Evolutionary conservation across 2,113 vertebrate species (phyloP).

Genomic region (Pseudorectes ferrugineus): DNA sequence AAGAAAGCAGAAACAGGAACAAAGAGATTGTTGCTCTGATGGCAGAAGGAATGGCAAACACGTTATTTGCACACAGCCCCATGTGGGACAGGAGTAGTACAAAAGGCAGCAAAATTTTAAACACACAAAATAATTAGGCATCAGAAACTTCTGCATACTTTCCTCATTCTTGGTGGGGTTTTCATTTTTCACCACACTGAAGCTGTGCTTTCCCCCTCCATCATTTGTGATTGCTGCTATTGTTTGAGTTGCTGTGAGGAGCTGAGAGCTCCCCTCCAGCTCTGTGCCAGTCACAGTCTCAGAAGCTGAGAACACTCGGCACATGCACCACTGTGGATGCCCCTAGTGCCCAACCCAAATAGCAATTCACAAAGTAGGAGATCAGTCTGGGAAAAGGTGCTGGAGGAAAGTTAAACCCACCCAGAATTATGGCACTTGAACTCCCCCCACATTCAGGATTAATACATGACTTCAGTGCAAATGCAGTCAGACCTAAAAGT

Average conservation of each 20-base stretch:
- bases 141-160: background rate
- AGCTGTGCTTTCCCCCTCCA: background rate
- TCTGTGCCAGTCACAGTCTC: background rate
- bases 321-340: background rate
- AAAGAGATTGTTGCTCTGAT: background rate
- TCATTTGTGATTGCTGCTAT: background rate
- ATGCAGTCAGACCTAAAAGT: background rate
- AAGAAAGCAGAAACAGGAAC: background rate
- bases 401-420: background rate
- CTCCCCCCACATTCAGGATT: background rate
- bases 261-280: background rate
- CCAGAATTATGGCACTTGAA: background rate
- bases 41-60: background rate
- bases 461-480: background rate
- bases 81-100: background rate
- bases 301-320: accelerated
- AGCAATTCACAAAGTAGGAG: background rate
- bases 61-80: background rate
- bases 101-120: background rate
- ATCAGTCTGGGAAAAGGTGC: background rate
- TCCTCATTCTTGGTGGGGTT: background rate
- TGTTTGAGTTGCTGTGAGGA: background rate
- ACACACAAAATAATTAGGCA: background rate
- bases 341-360: background rate
- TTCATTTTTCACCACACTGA: background rate